Percentiles rank a stretch among this genome's conserved stretches.
These are phyloP conservation scores for Xiphorhynchus elegans DNA, from an alignment of 2,113 vertebrate species.

Conservation along the genomic window DNA sequence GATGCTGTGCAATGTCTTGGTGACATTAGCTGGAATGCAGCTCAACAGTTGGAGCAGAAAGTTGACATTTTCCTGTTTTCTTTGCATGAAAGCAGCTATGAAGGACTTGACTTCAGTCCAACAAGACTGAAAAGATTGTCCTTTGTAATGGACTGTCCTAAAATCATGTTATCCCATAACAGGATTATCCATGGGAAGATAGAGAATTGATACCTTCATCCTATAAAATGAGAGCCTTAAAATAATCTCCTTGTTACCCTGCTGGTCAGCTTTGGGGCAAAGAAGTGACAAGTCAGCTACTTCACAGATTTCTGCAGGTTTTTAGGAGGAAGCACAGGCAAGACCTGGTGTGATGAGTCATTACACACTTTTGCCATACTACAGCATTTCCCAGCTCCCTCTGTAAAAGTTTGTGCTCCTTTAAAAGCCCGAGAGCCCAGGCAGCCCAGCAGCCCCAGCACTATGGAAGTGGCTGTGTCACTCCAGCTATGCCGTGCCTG, in stretches of 20 bases:
- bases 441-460: background rate
- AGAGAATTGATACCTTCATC: constrained; percentile 16
- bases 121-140: background rate
- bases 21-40: background rate
- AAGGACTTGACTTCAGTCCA: background rate
- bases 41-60: background rate
- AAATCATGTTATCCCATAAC: constrained; percentile 19
- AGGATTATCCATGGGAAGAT: background rate
- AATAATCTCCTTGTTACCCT: background rate
- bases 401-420: background rate
- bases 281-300: background rate
- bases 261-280: background rate
- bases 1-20: background rate
- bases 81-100: background rate
- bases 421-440: background rate
- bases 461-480: background rate
- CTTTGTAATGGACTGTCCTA: constrained; percentile 11
- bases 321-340: background rate
- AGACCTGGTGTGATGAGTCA: background rate
- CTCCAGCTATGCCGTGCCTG: background rate
- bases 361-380: background rate
- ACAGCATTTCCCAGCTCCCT: background rate
- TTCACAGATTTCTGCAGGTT: background rate
- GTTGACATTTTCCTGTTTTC: background rate
- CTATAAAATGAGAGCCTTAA: background rate